Percentiles rank a stretch among this genome's conserved stretches.
phyloP scores from a whole-genome alignment of 1,140 invertebrate species.

The Pantala flavescens region DNA sequence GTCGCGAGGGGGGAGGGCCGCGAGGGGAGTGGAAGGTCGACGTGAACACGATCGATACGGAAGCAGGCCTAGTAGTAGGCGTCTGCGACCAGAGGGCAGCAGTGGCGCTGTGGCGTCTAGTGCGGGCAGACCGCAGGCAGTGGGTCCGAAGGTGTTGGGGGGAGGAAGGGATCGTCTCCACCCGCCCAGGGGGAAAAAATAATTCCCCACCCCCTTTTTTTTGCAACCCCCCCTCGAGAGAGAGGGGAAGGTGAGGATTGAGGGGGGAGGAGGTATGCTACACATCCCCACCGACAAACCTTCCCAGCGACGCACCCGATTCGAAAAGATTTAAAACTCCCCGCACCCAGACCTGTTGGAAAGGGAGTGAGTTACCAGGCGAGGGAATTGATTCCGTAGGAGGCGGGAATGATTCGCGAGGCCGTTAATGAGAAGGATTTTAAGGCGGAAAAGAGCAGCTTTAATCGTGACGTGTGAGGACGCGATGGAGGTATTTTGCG shows the following conservation, averaged over 20 bases:
- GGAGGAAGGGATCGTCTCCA: conserved; percentile 26
- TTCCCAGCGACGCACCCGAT: not conserved
- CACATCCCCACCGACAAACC: not conserved
- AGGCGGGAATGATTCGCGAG: conserved; percentile 37
- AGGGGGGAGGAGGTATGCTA: too few species aligned
- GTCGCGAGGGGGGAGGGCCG: conserved; percentile 35
- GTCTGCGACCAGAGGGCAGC: conserved; percentile 15
- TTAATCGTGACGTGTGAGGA: not conserved
- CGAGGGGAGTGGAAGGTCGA: conserved; percentile 27
- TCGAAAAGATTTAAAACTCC: not conserved
- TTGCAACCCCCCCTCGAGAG: not conserved
- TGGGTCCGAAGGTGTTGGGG: conserved; percentile 21
- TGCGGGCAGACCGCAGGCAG: conserved; percentile 14
- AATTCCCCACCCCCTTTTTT: not conserved
- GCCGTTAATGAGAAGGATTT: conserved; percentile 21
- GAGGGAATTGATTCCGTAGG: conserved; percentile 1
- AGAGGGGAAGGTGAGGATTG: too few species aligned
- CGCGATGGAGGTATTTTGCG: too few species aligned
- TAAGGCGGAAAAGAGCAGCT: not conserved
- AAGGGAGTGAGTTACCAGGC: not conserved
- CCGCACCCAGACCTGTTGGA: not conserved
- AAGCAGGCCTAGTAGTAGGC: conserved; percentile 12
- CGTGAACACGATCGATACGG: not conserved
- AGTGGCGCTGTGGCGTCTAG: not conserved
- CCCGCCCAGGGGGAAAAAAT: not conserved